These are phyloP conservation scores for Saccopteryx bilineata DNA, from an alignment of 2,113 vertebrate species.

Conservation along the genomic window DNA sequence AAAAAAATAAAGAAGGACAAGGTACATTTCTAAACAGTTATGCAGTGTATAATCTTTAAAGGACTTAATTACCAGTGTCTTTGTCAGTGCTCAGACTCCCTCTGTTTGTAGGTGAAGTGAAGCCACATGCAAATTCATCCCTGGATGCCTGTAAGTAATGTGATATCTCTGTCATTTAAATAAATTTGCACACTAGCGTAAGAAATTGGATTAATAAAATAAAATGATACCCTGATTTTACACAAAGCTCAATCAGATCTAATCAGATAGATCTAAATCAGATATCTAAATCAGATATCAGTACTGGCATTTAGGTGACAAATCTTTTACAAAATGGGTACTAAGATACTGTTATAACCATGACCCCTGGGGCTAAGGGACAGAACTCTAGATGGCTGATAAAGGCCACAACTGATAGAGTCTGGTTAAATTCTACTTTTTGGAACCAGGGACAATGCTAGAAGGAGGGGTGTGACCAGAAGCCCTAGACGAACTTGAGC, in stretches of 20 bases:
- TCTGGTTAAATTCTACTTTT: constrained; percentile 51
- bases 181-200: background rate
- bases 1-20: background rate
- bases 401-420: background rate
- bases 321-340: background rate
- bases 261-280: no score
- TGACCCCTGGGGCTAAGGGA: background rate
- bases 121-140: constrained; percentile 92
- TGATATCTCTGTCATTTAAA: constrained; percentile 78
- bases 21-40: constrained; percentile 33
- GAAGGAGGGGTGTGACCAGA: constrained; percentile 9
- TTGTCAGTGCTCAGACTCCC: constrained; percentile 92
- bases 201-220: constrained; percentile 39
- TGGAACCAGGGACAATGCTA: constrained; percentile 20
- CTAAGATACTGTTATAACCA: background rate
- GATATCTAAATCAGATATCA: background rate
- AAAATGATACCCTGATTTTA: constrained; percentile 10
- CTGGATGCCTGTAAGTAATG: constrained; percentile 91
- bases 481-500: constrained; percentile 12
- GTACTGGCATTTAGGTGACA: constrained; percentile 12
- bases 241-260: constrained; percentile 31
- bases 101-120: constrained; percentile 90
- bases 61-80: constrained; percentile 89
- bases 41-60: background rate
- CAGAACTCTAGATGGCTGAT: constrained; percentile 31